Evolutionary conservation across 2,888 invertebrate genomes (phyloP).

Genomic region (Drosophila vallismaia): DNA sequence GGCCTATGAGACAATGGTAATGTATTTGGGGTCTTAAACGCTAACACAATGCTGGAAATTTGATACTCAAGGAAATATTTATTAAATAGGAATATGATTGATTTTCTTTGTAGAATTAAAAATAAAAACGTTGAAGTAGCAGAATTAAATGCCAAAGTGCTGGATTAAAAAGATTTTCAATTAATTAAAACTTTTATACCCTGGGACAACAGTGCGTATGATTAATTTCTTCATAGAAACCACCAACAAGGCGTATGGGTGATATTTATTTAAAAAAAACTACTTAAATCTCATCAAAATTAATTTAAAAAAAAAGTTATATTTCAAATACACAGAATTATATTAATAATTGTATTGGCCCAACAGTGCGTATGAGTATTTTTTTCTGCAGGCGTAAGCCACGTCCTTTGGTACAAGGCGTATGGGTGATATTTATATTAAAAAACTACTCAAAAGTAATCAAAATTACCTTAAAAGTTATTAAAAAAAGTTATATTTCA

Average conservation of each 20-base stretch:
- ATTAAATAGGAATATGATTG: neutral
- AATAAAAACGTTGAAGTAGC: too few species aligned
- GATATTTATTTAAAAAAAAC: neutral
- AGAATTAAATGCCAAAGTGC: too few species aligned
- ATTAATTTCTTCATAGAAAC: neutral
- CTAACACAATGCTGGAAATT: neutral
- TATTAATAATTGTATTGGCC: neutral
- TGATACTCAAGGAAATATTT: neutral
- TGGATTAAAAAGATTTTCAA: too few species aligned
- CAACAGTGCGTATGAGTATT: neutral
- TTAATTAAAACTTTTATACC: too few species aligned
- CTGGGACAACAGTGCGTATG: neutral
- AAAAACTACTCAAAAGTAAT: too few species aligned
- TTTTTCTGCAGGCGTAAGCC: neutral
- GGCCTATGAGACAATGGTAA: neutral
- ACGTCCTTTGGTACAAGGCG: conserved; percentile 13
- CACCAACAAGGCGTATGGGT: conserved; percentile 2
- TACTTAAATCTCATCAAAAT: too few species aligned
- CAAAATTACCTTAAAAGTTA: neutral
- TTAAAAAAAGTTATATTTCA: neutral
- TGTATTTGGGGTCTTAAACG: neutral
- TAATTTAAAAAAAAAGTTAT: neutral
- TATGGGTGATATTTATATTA: conserved; percentile 1
- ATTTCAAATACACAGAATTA: neutral
- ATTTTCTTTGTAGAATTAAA: too few species aligned